Percentiles rank a stretch among this genome's conserved stretches.
phyloP scores from a whole-genome alignment of 2,888 invertebrate genomes.

The Melanotus villosus region DNA sequence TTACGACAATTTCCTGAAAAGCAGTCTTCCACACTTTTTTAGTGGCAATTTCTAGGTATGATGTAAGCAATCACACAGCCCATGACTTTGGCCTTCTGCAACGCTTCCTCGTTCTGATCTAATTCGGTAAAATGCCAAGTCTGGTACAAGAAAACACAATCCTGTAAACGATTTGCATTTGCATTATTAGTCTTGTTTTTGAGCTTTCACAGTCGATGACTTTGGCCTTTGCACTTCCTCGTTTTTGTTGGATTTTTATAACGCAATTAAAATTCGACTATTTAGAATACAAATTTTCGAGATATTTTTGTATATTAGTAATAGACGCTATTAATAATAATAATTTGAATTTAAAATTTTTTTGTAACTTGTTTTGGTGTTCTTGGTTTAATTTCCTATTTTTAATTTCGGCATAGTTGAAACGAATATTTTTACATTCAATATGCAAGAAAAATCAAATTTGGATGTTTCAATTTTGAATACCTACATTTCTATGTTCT shows the following conservation, averaged over 20 bases:
- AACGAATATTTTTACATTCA: too few species aligned
- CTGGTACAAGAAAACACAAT: background rate
- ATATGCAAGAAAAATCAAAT: too few species aligned
- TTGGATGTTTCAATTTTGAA: too few species aligned
- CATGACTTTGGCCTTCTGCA: constrained; percentile 12
- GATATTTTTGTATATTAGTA: too few species aligned
- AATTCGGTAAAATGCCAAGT: constrained; percentile 10
- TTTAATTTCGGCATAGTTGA: too few species aligned
- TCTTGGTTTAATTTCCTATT: too few species aligned
- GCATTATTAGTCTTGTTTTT: background rate
- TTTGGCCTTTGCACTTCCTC: background rate
- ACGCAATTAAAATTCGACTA: too few species aligned
- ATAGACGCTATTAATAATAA: too few species aligned
- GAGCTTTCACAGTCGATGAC: background rate
- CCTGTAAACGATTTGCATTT: constrained; percentile 3
- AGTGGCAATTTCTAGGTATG: background rate
- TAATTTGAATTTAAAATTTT: too few species aligned
- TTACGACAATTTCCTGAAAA: constrained; percentile 1
- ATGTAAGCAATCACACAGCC: constrained; percentile 1
- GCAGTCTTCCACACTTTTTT: background rate
- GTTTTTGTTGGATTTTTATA: background rate
- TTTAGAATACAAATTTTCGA: too few species aligned
- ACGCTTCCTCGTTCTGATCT: constrained; percentile 15
- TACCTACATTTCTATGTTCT: too few species aligned
- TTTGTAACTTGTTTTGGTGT: too few species aligned